phyloP scores from a whole-genome alignment of 2,797 vertebrate species.

The Potorous gilbertii region DNA sequence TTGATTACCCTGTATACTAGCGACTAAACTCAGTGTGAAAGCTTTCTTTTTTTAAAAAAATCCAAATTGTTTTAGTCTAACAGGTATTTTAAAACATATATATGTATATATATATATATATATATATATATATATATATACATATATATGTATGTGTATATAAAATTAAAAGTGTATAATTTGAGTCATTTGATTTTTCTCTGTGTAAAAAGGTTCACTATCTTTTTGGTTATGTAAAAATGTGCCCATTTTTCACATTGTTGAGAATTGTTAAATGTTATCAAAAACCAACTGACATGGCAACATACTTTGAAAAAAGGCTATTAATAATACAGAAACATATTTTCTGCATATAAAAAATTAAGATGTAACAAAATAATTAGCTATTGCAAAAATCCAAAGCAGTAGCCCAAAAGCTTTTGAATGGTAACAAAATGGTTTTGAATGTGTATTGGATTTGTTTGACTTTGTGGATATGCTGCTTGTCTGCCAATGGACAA shows the following conservation, averaged over 20 bases:
- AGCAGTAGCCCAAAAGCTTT: neutral
- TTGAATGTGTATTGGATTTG: neutral
- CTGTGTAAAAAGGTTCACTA: neutral
- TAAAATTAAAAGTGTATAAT: neutral
- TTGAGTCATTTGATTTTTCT: neutral
- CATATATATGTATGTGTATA: neutral
- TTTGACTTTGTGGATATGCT: neutral
- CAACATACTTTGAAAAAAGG: neutral
- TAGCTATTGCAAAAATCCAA: neutral
- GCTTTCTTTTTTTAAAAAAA: neutral
- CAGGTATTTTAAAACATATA: conserved; percentile 11
- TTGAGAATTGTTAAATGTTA: neutral
- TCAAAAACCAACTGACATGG: neutral
- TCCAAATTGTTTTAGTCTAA: neutral
- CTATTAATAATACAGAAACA: conserved; percentile 20
- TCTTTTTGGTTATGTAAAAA: conserved; percentile 24
- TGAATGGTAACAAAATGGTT: neutral
- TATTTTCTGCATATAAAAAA: conserved; percentile 11
- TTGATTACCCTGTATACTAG: conserved; percentile 2
- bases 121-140: neutral
- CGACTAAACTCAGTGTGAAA: conserved; percentile 7
- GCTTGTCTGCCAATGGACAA: neutral
- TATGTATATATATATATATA: neutral
- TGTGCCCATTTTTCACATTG: neutral
- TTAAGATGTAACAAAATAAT: neutral